Conservation (phyloP, 2,113 vertebrate genomes). For the Connochaetes taurinus region DNA sequence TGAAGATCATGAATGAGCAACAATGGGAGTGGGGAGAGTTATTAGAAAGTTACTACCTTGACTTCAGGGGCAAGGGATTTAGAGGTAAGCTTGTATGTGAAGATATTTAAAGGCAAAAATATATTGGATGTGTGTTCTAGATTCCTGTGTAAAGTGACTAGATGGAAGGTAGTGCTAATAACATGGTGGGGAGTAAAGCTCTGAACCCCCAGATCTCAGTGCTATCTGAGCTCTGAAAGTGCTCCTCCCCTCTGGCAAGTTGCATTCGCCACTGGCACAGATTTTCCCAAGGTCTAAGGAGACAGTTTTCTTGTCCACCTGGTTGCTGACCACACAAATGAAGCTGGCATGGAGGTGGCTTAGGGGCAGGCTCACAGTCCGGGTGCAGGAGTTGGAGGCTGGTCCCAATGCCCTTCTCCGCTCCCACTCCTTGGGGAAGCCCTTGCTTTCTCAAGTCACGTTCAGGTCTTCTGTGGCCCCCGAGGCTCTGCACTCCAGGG, state of each 20-base stretch:
- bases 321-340: slow-evolving; percentile 47
- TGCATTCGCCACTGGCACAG: background rate
- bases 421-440: fast-evolving
- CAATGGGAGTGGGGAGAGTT: background rate
- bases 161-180: background rate
- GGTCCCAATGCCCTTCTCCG: background rate
- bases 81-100: background rate
- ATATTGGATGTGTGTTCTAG: background rate
- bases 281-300: background rate
- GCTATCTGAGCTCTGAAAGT: background rate
- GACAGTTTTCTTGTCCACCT: background rate
- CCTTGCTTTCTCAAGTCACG: slow-evolving; percentile 29
- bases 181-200: too few relatives aligned
- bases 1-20: background rate
- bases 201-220: background rate
- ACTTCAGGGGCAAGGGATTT: background rate
- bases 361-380: background rate
- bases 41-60: background rate
- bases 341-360: background rate
- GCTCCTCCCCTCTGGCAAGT: background rate
- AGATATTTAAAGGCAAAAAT: fast-evolving
- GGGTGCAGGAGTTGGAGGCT: background rate
- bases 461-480: background rate
- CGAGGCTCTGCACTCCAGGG: background rate
- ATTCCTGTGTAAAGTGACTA: background rate